Percentiles rank a stretch among this genome's conserved stretches.
These are phyloP conservation scores for Anhinga anhinga DNA, from an alignment of 2,113 vertebrate species.

Conservation along the genomic window DNA sequence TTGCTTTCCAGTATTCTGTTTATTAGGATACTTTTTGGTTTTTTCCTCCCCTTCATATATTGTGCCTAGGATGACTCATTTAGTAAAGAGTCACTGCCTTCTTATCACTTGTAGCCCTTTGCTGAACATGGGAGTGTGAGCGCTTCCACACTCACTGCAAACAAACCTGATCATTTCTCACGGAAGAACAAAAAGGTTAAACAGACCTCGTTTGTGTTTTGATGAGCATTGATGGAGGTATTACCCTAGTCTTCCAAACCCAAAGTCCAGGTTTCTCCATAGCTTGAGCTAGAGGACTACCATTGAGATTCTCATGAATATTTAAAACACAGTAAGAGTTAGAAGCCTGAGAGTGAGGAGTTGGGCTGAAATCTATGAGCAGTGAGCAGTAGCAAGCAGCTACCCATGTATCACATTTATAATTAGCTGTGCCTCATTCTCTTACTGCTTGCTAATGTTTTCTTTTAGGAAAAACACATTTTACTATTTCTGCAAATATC, in stretches of 20 bases:
- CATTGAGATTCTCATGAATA: neutral
- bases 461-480: neutral
- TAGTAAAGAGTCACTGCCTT: neutral
- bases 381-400: neutral
- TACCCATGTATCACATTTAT: neutral
- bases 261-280: neutral
- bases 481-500: neutral
- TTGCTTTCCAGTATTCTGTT: neutral
- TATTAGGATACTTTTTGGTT: neutral
- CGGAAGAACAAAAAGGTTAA: neutral
- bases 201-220: neutral
- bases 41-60: neutral
- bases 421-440: neutral
- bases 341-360: neutral
- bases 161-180: neutral
- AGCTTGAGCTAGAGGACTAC: neutral
- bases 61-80: neutral
- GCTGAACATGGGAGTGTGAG: neutral
- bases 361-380: neutral
- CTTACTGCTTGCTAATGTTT: neutral
- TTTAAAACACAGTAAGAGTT: neutral
- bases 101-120: neutral
- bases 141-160: neutral
- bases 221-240: neutral
- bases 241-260: neutral